Evolutionary conservation across 2,888 invertebrate genomes (phyloP), one percentile per base, ranked within the genome.

Genomic region (Alcis repandata): DNA sequence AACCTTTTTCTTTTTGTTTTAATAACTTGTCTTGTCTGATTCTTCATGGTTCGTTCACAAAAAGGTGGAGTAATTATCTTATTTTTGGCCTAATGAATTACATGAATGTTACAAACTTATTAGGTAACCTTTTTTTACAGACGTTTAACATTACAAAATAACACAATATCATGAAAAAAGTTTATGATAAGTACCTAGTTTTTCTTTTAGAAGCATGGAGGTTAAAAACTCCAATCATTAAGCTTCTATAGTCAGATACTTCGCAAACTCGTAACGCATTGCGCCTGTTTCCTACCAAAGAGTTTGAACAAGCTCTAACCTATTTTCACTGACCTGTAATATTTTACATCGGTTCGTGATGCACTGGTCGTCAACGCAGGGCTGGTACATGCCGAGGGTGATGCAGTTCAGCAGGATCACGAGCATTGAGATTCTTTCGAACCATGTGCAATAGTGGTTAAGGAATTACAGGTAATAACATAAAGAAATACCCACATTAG

Each of bases 301-400:
- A 32, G 48, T 33, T 48, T 17, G 15, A 6, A 1, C 2, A 32
- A 15, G 10, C 32, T 10, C 11, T 17, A 49, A 33, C 32, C 17
- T 32, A 11, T 0, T 48, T 36, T 2, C 4, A 43, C 48, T 60
- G 13, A 98, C 98, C 96, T 98, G 97, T 85, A 98, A 93, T 89
- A 98, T 97, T 92, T 97, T 96, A 94, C 98, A 98, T 84, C 98
- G 95, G 91, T 97, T 97, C 77, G 97, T 96, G 70, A 96, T 94
- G 89, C 99, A 99, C 79, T 96, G 95, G 82, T 98, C 98, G 90
- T 98, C 99, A 81, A 98, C 97, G 90, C 99, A 99, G 22, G 99
- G 99, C 92, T 99, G 98, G 93, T 99, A 99, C 99, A 99, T 99
- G 69, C 99, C 99, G 82, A 99, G 95, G 13, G 99, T 99, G 76